Evolutionary conservation across 2,797 vertebrate species (phyloP).

Genomic region (Lepidocolaptes lacrymiger): DNA sequence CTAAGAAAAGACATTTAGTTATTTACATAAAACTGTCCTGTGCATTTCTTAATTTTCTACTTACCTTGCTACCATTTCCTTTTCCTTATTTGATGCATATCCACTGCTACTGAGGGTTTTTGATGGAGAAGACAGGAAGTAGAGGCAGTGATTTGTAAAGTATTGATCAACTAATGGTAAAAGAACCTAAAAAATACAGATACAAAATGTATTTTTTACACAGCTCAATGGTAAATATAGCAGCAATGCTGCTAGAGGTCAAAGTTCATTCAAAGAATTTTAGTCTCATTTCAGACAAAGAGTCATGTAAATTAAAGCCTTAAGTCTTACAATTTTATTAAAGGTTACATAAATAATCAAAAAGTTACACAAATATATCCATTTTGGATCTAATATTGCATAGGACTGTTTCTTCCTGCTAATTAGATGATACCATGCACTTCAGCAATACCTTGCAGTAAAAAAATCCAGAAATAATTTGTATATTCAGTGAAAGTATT

Average conservation of each 20-base stretch:
- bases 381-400: not conserved
- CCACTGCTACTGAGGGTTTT: conserved; percentile 96
- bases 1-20: not conserved
- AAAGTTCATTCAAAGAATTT: not conserved
- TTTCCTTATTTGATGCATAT: conserved; percentile 97
- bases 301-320: not conserved
- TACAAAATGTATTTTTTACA: conserved; percentile 24
- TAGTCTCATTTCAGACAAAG: not conserved
- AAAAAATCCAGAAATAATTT: not conserved
- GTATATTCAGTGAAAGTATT: not conserved
- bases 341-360: not conserved
- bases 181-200: conserved; percentile 85
- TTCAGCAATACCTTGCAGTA: not conserved
- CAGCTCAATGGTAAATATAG: not conserved
- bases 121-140: conserved; percentile 95
- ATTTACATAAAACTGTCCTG: not conserved
- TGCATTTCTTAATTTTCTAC: not conserved
- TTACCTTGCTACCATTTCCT: conserved; percentile 98
- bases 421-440: not conserved
- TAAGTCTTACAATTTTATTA: not conserved
- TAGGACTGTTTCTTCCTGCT: not conserved
- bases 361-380: not conserved
- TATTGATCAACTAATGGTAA: conserved; percentile 97
- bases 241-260: not conserved
- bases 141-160: conserved; percentile 97